A percentile compares a stretch with the other conserved stretches of the same genome.
Evolutionary conservation across 2,888 invertebrate genomes (phyloP).

Genomic region (Apantesis nais): DNA sequence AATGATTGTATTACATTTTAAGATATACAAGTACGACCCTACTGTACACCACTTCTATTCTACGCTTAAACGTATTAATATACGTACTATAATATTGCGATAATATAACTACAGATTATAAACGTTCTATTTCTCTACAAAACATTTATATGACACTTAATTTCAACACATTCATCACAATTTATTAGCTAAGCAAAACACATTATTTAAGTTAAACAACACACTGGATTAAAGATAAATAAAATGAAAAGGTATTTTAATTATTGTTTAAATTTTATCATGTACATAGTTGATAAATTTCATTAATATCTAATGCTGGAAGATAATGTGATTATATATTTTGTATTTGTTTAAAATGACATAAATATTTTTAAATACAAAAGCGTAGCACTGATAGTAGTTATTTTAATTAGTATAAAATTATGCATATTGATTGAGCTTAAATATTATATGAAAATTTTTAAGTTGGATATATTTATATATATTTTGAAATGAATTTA

Average conservation of each 20-base stretch:
- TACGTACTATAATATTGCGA: not conserved
- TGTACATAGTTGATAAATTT: not conserved
- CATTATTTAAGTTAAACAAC: too few relatives aligned
- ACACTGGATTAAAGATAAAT: not conserved
- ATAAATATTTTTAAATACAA: not conserved
- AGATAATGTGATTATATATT: slow-evolving; percentile 74
- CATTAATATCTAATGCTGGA: slow-evolving; percentile 62
- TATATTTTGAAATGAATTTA: slow-evolving; percentile 37
- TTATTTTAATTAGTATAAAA: not conserved
- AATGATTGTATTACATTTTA: slow-evolving; percentile 51
- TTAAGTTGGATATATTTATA: not conserved
- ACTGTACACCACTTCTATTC: slow-evolving; percentile 20
- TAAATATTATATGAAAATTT: not conserved
- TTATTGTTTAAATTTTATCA: not conserved
- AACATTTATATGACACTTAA: not conserved
- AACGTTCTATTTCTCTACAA: not conserved
- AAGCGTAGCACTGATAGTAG: not conserved
- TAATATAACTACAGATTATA: not conserved
- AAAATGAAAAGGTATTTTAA: not conserved
- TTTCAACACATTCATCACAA: not conserved
- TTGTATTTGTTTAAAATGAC: slow-evolving; percentile 27
- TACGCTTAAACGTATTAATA: slow-evolving; percentile 3
- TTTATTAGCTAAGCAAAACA: not conserved
- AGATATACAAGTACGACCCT: slow-evolving; percentile 10
- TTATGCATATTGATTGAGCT: not conserved